phyloP scores from a whole-genome alignment of 2,888 invertebrate species.

The Cactoblastis cactorum region DNA sequence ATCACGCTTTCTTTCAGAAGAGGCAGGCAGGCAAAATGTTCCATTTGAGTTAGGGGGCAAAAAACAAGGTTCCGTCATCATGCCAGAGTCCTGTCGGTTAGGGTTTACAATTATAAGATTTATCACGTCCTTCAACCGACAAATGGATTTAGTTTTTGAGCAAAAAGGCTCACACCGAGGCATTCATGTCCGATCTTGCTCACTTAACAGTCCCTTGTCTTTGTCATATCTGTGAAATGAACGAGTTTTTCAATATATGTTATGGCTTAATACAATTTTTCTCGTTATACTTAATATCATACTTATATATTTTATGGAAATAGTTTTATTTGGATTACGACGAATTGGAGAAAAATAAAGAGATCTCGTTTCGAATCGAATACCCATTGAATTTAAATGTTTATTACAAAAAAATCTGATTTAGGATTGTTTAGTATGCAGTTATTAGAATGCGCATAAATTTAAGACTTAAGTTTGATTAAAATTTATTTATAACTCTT shows the following conservation, averaged over 20 bases:
- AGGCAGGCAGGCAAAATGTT: too few species aligned
- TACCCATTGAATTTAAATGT: constrained; percentile 1
- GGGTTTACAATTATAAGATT: constrained; percentile 20
- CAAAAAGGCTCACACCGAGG: constrained; percentile 15
- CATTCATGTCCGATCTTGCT: background rate
- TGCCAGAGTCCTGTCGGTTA: constrained; percentile 1
- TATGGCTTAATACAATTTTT: background rate
- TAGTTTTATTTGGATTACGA: background rate
- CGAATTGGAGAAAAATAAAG: background rate
- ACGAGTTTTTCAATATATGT: background rate
- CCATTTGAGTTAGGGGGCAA: too few species aligned
- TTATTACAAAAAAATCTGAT: background rate
- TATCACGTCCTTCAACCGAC: constrained; percentile 16
- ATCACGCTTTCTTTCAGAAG: too few species aligned
- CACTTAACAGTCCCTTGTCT: background rate
- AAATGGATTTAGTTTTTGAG: constrained; percentile 22
- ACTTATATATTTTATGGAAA: background rate
- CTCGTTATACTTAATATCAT: too few species aligned
- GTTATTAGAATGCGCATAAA: background rate
- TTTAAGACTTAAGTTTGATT: background rate
- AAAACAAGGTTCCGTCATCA: constrained; percentile 20
- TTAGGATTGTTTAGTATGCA: constrained; percentile 3
- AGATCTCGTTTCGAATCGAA: background rate
- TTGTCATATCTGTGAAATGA: background rate
- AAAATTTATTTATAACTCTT: background rate